Conservation (phyloP, 2,888 invertebrate species). For the Apomyelois bistriatella region DNA sequence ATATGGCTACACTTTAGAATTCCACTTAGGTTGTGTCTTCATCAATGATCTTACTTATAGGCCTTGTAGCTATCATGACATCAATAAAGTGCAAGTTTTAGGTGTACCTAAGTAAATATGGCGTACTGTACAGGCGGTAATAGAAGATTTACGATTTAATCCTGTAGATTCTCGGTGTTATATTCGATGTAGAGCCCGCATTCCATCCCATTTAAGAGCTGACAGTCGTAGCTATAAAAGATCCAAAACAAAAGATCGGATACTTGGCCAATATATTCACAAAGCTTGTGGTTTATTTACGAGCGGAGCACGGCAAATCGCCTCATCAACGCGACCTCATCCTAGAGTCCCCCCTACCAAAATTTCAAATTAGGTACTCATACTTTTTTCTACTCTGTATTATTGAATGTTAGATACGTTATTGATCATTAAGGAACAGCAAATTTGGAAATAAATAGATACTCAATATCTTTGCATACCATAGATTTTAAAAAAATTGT, state of each 20-base stretch:
- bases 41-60: neutral
- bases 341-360: conserved; percentile 18
- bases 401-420: conserved; percentile 25
- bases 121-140: conserved; percentile 18
- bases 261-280: conserved; percentile 45
- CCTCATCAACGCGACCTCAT: conserved; percentile 38
- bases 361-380: conserved; percentile 30
- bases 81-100: neutral
- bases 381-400: conserved; percentile 25
- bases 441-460: neutral
- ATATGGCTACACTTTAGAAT: conserved; percentile 39
- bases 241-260: conserved; percentile 53
- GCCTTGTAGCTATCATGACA: neutral
- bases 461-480: neutral
- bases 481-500: no score
- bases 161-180: conserved; percentile 33
- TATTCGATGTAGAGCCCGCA: conserved; percentile 43
- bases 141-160: conserved; percentile 31
- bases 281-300: conserved; percentile 56
- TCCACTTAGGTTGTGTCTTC: conserved; percentile 34
- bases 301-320: conserved; percentile 44
- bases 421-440: conserved; percentile 16
- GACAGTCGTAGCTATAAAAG: conserved; percentile 47
- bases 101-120: neutral
- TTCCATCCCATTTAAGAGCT: conserved; percentile 26